Conservation (phyloP, 1,140 invertebrate species). For the Druon quercuslanigerum region DNA sequence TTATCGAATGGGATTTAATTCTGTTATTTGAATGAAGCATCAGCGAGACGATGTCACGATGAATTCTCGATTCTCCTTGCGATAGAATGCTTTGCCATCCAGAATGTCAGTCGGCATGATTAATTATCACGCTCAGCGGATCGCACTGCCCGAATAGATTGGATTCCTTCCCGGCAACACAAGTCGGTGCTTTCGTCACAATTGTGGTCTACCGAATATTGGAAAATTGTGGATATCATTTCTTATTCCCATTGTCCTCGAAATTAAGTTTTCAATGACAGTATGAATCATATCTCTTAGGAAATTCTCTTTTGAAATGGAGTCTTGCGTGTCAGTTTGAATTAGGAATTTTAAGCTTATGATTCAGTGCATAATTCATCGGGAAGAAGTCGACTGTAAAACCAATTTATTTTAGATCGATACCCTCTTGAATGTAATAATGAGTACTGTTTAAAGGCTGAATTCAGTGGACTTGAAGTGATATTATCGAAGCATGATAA, state of each 20-base stretch:
- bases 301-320: constrained; percentile 32
- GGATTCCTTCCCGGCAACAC: constrained; percentile 50
- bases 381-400: constrained; percentile 20
- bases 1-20: constrained; percentile 14
- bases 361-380: constrained; percentile 7
- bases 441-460: constrained; percentile 22
- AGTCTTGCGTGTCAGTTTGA: constrained; percentile 20
- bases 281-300: constrained; percentile 6
- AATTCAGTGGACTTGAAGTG: constrained; percentile 12
- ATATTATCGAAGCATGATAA: constrained; percentile 26
- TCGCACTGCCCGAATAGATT: constrained; percentile 47
- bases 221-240: constrained; percentile 47
- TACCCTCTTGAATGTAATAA: constrained; percentile 18
- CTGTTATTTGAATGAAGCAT: constrained; percentile 24
- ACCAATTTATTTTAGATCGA: constrained; percentile 24
- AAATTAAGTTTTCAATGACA: constrained; percentile 42
- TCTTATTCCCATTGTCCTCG: constrained; percentile 31
- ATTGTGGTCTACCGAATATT: constrained; percentile 41
- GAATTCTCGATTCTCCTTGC: constrained; percentile 17
- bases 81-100: constrained; percentile 34
- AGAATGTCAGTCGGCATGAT: constrained; percentile 48
- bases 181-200: constrained; percentile 48
- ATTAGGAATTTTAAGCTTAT: background rate
- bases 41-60: constrained; percentile 25
- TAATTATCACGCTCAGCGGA: constrained; percentile 49